Conservation (phyloP, 2,113 vertebrate species). For the Chloropsis cyanopogon region DNA sequence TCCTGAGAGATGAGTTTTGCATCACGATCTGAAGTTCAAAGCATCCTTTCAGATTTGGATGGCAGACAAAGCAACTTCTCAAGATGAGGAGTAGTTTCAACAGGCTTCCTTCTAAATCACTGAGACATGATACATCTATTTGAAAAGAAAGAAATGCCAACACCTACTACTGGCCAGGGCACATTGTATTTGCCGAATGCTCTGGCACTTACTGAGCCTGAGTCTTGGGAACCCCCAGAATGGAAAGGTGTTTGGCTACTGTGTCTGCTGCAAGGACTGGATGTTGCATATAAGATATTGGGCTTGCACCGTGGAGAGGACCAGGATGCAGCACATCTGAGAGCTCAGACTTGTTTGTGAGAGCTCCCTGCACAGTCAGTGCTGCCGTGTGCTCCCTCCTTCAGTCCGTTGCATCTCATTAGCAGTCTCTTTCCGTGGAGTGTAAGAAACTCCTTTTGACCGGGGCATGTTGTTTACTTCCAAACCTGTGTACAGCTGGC, state of each 20-base stretch:
- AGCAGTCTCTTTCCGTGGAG: slow-evolving; percentile 41
- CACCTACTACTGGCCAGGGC: background rate
- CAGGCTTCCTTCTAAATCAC: background rate
- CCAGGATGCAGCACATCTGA: background rate
- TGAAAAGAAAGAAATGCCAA: background rate
- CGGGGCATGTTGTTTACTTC: slow-evolving; percentile 61
- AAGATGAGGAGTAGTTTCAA: background rate
- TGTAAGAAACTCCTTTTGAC: slow-evolving; percentile 68
- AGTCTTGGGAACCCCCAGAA: background rate
- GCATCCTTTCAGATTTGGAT: background rate
- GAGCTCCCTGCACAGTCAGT: background rate
- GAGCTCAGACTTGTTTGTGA: background rate
- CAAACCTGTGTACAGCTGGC: slow-evolving; percentile 79
- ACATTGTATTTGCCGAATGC: background rate
- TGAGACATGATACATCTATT: background rate
- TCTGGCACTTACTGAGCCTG: background rate
- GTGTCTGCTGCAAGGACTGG: background rate
- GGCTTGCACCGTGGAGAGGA: background rate
- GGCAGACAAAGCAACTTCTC: background rate
- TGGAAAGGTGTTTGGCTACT: accelerated
- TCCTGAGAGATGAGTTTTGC: background rate
- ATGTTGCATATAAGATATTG: accelerated
- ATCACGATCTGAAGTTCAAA: background rate
- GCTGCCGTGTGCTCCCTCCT: background rate
- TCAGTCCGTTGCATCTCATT: slow-evolving; percentile 43